A percentile compares a stretch with the other conserved stretches of the same genome.
These are phyloP conservation scores for Mungos mungo DNA, from an alignment of 2,113 vertebrate species.

Conservation along the genomic window DNA sequence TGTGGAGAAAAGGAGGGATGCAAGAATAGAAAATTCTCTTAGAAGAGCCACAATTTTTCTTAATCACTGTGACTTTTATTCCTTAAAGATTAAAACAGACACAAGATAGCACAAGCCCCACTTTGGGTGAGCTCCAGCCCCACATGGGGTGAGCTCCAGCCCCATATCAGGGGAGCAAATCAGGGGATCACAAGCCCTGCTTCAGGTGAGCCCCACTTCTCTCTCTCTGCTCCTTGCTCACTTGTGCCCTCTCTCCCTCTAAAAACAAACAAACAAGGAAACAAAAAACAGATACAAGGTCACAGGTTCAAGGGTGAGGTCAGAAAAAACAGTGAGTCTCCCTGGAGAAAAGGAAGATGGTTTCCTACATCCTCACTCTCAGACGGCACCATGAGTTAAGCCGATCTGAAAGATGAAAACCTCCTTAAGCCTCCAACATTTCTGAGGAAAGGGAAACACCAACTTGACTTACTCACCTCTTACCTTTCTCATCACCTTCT, in stretches of 20 bases:
- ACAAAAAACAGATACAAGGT: not conserved
- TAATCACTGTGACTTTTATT: not conserved
- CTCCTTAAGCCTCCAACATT: not conserved
- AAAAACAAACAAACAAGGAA: too few species aligned
- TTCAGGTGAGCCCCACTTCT: too few species aligned
- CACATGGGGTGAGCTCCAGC: too few species aligned
- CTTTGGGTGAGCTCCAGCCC: too few species aligned
- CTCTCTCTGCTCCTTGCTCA: too few species aligned
- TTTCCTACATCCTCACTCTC: not conserved
- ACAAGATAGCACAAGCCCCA: too few species aligned
- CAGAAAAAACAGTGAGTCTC: not conserved
- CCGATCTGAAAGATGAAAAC: not conserved
- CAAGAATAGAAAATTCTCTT: not conserved
- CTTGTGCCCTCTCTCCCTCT: too few species aligned
- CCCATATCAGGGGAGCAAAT: too few species aligned
- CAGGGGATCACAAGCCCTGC: too few species aligned
- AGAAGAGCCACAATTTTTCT: not conserved
- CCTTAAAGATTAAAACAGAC: not conserved
- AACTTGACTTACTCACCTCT: not conserved
- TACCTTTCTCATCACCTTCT: not conserved
- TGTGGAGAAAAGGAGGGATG: not conserved
- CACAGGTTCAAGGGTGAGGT: not conserved
- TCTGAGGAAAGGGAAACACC: conserved; percentile 47
- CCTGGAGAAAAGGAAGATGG: not conserved
- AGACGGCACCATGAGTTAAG: not conserved